Conservation (phyloP, 2,888 invertebrate genomes). For the Gibbula magus region DNA sequence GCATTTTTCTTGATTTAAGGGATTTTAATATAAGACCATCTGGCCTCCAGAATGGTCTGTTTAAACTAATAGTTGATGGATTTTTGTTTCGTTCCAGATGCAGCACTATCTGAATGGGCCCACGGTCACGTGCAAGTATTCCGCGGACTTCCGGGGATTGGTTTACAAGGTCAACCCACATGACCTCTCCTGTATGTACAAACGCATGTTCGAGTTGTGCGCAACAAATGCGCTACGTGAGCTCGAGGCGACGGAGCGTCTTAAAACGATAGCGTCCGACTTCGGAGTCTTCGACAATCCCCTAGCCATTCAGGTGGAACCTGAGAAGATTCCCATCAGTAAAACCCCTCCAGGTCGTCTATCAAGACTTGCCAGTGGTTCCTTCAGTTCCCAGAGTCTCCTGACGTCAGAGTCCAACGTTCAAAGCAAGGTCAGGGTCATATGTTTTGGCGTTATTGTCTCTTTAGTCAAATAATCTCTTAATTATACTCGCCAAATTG, state of each 20-base stretch:
- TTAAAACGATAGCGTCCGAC: not conserved
- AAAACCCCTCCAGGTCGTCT: too few relatives aligned
- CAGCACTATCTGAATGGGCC: not conserved
- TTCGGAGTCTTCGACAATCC: not conserved
- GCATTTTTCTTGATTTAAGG: too few relatives aligned
- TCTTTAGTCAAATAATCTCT: too few relatives aligned
- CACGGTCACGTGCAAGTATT: constrained; percentile 36
- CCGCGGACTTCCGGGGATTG: constrained; percentile 48
- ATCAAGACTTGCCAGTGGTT: too few relatives aligned
- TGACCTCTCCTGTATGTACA: constrained; percentile 52
- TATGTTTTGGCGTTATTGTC: not conserved
- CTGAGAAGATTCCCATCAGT: not conserved
- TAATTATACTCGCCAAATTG: too few relatives aligned
- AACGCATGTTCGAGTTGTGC: constrained; percentile 53
- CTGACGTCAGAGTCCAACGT: not conserved
- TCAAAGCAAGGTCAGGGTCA: not conserved
- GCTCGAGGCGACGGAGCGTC: not conserved
- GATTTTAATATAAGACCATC: too few relatives aligned
- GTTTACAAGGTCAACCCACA: constrained; percentile 51
- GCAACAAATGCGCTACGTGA: constrained; percentile 44
- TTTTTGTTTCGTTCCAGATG: not conserved
- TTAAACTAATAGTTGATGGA: too few relatives aligned
- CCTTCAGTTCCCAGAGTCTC: too few relatives aligned
- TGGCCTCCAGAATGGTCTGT: too few relatives aligned
- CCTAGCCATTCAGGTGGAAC: not conserved